Evolutionary conservation across 2,113 vertebrate species (phyloP).

Genomic region (Beaufortia kweichowensis): DNA sequence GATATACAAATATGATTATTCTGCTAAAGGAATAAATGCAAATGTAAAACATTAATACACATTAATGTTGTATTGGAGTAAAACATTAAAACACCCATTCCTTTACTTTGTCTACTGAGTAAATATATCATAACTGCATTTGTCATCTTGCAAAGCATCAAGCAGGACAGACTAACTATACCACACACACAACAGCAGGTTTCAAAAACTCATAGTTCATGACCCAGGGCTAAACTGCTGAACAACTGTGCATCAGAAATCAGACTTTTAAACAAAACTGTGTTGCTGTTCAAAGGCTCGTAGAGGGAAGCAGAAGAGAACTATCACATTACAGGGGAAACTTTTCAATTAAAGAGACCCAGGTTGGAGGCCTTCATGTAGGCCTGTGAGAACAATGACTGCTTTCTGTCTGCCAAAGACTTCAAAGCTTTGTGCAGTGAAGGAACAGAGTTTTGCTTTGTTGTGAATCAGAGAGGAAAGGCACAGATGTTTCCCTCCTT

Average conservation of each 20-base stretch:
- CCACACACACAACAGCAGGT: conserved; percentile 1
- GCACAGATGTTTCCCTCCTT: conserved; percentile 23
- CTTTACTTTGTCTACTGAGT: no score
- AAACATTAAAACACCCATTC: no score
- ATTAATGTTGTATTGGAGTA: no score
- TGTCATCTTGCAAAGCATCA: neutral
- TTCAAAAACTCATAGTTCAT: conserved; percentile 13
- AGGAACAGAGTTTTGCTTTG: conserved; percentile 60
- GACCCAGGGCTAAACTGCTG: conserved; percentile 42
- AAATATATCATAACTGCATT: no score
- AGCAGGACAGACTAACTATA: neutral
- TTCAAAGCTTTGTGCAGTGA: conserved; percentile 67
- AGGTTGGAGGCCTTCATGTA: conserved; percentile 67
- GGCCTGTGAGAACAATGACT: conserved; percentile 67
- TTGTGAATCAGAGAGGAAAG: conserved; percentile 45
- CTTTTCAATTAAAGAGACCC: conserved; percentile 62
- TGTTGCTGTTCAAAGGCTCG: conserved; percentile 56
- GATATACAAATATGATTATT: no score
- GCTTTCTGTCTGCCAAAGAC: conserved; percentile 63
- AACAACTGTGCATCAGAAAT: conserved; percentile 26
- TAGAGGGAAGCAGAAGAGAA: conserved; percentile 28
- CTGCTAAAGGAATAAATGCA: no score
- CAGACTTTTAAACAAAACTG: conserved; percentile 48
- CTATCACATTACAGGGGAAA: conserved; percentile 61
- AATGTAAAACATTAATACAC: no score